Percentiles rank a stretch among this genome's conserved stretches.
Conservation (phyloP, 2,113 vertebrate genomes). For the Oophaga pumilio region DNA sequence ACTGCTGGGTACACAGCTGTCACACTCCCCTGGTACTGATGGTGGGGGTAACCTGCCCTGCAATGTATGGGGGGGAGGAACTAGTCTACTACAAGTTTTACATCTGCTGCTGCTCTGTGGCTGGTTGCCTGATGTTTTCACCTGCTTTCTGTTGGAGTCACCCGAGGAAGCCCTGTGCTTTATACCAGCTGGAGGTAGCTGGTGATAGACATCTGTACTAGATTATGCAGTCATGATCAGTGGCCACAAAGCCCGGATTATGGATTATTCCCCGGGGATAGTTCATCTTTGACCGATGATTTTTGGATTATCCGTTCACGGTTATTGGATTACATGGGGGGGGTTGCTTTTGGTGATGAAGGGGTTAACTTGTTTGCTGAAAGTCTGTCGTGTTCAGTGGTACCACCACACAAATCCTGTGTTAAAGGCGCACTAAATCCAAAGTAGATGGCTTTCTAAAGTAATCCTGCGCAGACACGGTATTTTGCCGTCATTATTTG, state of each 20-base stretch:
- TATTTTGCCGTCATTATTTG: neutral
- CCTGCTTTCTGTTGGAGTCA: neutral
- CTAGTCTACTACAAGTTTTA: conserved; percentile 24
- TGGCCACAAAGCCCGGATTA: neutral
- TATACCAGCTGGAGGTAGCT: conserved; percentile 12
- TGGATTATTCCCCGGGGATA: conserved; percentile 1
- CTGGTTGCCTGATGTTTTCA: conserved; percentile 8
- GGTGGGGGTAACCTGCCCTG: conserved; percentile 6
- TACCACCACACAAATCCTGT: neutral
- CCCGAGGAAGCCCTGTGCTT: conserved; percentile 5
- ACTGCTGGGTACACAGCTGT: neutral
- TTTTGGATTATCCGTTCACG: neutral
- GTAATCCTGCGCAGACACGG: neutral
- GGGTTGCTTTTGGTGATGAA: neutral
- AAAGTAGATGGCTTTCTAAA: neutral
- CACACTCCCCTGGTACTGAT: neutral
- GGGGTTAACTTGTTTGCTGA: neutral
- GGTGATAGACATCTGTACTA: neutral
- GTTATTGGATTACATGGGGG: conserved; percentile 4
- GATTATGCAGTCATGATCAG: conserved; percentile 20
- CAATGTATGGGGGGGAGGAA: neutral
- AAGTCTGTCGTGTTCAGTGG: neutral
- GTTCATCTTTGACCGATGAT: neutral
- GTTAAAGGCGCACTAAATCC: neutral
- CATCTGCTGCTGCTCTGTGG: neutral